Conservation (phyloP, 2,888 invertebrate species). For the Cabera pusaria region DNA sequence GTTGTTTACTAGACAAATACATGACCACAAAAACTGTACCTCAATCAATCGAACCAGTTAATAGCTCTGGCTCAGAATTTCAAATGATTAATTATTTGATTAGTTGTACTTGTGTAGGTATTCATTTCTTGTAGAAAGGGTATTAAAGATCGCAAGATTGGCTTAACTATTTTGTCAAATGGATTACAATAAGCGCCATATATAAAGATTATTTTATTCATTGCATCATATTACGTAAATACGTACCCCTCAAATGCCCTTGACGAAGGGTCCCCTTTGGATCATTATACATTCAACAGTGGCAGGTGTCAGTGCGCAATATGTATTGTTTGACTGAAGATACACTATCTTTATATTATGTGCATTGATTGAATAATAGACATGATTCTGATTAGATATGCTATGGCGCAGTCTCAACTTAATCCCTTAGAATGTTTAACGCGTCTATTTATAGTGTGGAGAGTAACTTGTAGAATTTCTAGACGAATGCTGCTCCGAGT, state of each 20-base stretch:
- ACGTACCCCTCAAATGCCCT: slow-evolving; percentile 19
- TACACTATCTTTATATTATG: slow-evolving; percentile 25
- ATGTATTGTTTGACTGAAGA: slow-evolving; percentile 28
- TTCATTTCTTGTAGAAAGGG: too few relatives aligned
- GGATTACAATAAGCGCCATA: too few relatives aligned
- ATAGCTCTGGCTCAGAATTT: too few relatives aligned
- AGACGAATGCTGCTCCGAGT: slow-evolving; percentile 15
- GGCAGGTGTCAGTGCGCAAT: slow-evolving; percentile 25
- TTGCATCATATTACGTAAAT: too few relatives aligned
- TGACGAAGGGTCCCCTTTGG: slow-evolving; percentile 16
- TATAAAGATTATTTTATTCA: too few relatives aligned
- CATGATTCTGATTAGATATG: slow-evolving; percentile 24
- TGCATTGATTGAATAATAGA: slow-evolving; percentile 31
- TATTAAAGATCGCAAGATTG: too few relatives aligned
- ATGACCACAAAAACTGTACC: too few relatives aligned
- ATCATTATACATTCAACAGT: slow-evolving; percentile 28
- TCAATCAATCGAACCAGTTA: too few relatives aligned
- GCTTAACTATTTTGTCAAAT: too few relatives aligned
- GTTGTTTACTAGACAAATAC: too few relatives aligned
- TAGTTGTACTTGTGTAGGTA: too few relatives aligned
- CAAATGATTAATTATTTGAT: too few relatives aligned
- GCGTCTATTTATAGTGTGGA: slow-evolving; percentile 14
- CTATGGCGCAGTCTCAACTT: slow-evolving; percentile 23
- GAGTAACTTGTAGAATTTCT: slow-evolving; percentile 10
- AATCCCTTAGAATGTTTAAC: slow-evolving; percentile 24